These are phyloP conservation scores for Drosophila carrolli DNA, from an alignment of 1,140 invertebrate species.

Conservation along the genomic window DNA sequence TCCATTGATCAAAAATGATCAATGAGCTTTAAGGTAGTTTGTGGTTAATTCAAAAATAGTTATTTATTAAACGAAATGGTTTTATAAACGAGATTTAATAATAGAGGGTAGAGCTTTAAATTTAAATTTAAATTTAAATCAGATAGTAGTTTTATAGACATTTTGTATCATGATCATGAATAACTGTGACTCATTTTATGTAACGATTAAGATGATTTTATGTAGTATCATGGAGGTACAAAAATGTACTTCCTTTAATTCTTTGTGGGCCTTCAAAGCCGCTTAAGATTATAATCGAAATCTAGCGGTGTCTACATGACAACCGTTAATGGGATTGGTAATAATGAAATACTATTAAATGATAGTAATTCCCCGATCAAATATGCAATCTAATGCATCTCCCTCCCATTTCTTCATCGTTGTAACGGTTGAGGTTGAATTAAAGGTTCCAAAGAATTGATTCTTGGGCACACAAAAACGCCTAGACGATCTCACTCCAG, in stretches of 20 bases:
- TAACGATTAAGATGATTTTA: too few relatives aligned
- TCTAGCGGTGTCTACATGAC: slow-evolving; percentile 1
- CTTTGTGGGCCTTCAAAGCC: neutral
- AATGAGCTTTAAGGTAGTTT: neutral
- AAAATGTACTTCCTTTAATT: neutral
- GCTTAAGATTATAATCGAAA: neutral
- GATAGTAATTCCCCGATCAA: slow-evolving; percentile 42
- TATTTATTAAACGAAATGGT: neutral
- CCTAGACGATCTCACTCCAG: slow-evolving; percentile 8
- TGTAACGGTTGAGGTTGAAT: slow-evolving; percentile 32
- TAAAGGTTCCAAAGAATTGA: slow-evolving; percentile 26
- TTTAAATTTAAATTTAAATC: too few relatives aligned
- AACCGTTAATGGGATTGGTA: slow-evolving; percentile 20
- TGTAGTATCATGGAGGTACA: too few relatives aligned
- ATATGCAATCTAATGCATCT: slow-evolving; percentile 31
- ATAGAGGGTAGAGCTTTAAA: too few relatives aligned
- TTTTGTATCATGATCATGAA: too few relatives aligned
- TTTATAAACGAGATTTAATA: neutral
- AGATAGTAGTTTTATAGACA: too few relatives aligned
- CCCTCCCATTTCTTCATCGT: neutral
- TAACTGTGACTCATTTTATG: too few relatives aligned
- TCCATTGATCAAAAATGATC: neutral
- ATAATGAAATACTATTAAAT: slow-evolving; percentile 14
- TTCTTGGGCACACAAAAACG: neutral
- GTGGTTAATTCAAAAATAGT: neutral